A percentile compares a stretch with the other conserved stretches of the same genome.
Evolutionary conservation across 2,888 invertebrate species (phyloP).

Genomic region (Caenorhabditis uteleia): DNA sequence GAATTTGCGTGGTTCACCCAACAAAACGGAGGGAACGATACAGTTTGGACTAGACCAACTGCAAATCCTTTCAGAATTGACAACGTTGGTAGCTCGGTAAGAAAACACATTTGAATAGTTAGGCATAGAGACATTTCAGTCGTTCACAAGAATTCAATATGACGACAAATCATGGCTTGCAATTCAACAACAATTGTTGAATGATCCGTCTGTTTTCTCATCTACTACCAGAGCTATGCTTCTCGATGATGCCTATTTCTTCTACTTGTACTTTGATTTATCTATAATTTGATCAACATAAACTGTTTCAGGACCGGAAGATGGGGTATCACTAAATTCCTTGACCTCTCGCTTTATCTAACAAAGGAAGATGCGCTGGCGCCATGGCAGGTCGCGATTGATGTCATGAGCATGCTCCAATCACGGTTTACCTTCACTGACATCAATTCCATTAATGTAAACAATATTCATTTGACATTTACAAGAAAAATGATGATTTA

Average conservation of each 20-base stretch:
- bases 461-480: neutral
- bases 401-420: conserved; percentile 10
- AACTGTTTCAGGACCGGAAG: conserved; percentile 13
- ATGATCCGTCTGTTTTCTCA: conserved; percentile 7
- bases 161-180: conserved; percentile 30
- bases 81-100: conserved; percentile 28
- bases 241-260: conserved; percentile 26
- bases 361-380: conserved; percentile 20
- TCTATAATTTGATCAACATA: neutral
- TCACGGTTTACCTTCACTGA: conserved; percentile 22
- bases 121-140: no score
- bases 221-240: conserved; percentile 30
- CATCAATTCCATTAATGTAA: neutral
- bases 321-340: conserved; percentile 10
- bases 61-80: conserved; percentile 16
- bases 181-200: conserved; percentile 24
- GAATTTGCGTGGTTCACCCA: conserved; percentile 23
- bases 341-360: conserved; percentile 28
- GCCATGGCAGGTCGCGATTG: conserved; percentile 24
- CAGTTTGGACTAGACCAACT: conserved; percentile 14
- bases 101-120: conserved; percentile 1
- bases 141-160: conserved; percentile 28
- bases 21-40: conserved; percentile 12
- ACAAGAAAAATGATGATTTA: no score
- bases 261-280: conserved; percentile 8